Evolutionary conservation across 2,113 vertebrate genomes (phyloP).

Genomic region (Anser brachyrhynchus): DNA sequence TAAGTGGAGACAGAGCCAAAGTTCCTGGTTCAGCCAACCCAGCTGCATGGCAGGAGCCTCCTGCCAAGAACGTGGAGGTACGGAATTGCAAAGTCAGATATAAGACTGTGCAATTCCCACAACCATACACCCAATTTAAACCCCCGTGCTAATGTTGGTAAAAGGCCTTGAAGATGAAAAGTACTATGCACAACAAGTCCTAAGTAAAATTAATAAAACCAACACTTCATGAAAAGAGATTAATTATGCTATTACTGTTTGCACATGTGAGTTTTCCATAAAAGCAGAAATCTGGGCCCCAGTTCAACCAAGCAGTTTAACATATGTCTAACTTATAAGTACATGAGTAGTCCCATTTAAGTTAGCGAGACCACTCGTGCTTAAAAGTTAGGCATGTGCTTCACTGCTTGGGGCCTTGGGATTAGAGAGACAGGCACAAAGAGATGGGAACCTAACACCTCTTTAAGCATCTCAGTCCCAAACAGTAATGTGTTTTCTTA

Average conservation of each 20-base stretch:
- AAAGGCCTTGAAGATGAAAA: conserved; percentile 54
- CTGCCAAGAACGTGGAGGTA: conserved; percentile 26
- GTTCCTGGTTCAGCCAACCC: conserved; percentile 35
- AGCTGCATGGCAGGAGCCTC: conserved; percentile 39
- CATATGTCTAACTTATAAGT: not conserved
- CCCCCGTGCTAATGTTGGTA: not conserved
- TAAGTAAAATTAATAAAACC: conserved; percentile 52
- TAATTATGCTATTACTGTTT: conserved; percentile 56
- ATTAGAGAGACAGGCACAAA: not conserved
- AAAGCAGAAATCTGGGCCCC: conserved; percentile 28
- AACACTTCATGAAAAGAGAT: conserved; percentile 57
- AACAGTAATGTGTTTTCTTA: accelerated
- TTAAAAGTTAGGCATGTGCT: not conserved
- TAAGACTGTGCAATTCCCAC: not conserved
- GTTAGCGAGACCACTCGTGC: not conserved
- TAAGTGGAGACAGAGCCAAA: conserved; percentile 59
- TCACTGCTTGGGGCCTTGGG: not conserved
- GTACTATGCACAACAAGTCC: not conserved
- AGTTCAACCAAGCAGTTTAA: conserved; percentile 50
- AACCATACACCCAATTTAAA: not conserved
- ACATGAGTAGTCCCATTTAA: not conserved
- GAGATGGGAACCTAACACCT: not conserved
- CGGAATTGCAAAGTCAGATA: conserved; percentile 33
- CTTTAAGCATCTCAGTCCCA: not conserved
- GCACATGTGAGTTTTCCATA: conserved; percentile 56